These are phyloP conservation scores for Callorhinus ursinus DNA, from an alignment of 2,113 vertebrate species.

Conservation along the genomic window DNA sequence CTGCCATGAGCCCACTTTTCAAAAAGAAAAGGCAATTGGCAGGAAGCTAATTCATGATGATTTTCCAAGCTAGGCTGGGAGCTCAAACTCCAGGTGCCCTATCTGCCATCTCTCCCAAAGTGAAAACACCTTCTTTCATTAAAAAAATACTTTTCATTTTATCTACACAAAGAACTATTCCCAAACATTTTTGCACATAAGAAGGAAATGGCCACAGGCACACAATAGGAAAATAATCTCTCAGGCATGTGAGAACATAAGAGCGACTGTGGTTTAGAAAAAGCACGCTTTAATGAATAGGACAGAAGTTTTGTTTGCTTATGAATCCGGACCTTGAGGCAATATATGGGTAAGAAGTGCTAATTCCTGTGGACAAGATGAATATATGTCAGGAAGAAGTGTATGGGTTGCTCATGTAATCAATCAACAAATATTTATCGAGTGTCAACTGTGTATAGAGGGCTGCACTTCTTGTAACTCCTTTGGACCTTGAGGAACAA, in stretches of 20 bases:
- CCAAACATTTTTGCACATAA: constrained; percentile 51
- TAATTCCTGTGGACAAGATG: constrained; percentile 32
- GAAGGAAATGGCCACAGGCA: constrained; percentile 51
- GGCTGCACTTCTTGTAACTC: not conserved
- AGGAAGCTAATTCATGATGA: constrained; percentile 3
- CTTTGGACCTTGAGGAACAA: not conserved
- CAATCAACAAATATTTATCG: constrained; percentile 26
- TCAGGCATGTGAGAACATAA: constrained; percentile 45
- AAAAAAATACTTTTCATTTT: constrained; percentile 49
- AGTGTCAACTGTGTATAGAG: not conserved
- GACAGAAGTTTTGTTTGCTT: constrained; percentile 53
- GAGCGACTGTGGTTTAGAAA: not conserved
- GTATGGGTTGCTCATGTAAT: not conserved
- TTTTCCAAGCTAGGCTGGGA: constrained; percentile 36
- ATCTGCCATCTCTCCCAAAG: not conserved
- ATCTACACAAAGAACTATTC: constrained; percentile 39
- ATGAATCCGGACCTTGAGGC: constrained; percentile 44
- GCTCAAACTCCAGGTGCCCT: not conserved
- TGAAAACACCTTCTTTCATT: constrained; percentile 44
- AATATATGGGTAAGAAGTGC: not conserved
- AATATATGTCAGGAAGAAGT: constrained; percentile 8
- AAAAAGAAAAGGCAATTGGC: not conserved
- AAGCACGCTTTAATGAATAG: constrained; percentile 31
- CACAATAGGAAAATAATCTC: constrained; percentile 57
- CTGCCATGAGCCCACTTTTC: constrained; percentile 26